phyloP scores from a whole-genome alignment of 1,140 invertebrate species.

The Argopecten irradians region DNA sequence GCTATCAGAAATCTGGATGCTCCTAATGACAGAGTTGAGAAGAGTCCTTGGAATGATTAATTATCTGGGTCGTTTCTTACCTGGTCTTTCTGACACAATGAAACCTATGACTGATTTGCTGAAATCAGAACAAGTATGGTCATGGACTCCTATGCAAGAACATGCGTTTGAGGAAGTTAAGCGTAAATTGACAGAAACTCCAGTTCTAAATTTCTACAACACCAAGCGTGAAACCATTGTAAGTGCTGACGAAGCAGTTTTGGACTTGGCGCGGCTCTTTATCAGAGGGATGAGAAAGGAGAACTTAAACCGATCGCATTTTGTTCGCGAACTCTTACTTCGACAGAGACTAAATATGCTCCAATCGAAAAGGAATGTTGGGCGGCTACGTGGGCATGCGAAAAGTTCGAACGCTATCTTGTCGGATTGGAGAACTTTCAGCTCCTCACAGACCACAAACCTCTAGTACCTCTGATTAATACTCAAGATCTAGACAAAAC shows the following conservation, averaged over 20 bases:
- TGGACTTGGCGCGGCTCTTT: slow-evolving; percentile 54
- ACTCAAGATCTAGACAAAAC: too few relatives aligned
- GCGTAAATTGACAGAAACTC: slow-evolving; percentile 27
- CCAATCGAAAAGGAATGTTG: slow-evolving; percentile 56
- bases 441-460: too few relatives aligned
- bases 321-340: slow-evolving; percentile 54
- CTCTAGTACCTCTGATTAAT: too few relatives aligned
- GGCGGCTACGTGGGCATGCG: not conserved
- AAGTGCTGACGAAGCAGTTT: slow-evolving; percentile 50
- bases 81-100: slow-evolving; percentile 32
- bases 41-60: slow-evolving; percentile 70
- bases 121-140: slow-evolving; percentile 37
- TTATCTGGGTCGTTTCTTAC: slow-evolving; percentile 44
- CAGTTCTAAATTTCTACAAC: slow-evolving; percentile 52
- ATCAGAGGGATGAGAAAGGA: slow-evolving; percentile 43
- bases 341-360: too few relatives aligned
- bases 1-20: slow-evolving; percentile 63
- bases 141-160: slow-evolving; percentile 39
- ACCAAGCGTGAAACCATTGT: slow-evolving; percentile 43
- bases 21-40: slow-evolving; percentile 73
- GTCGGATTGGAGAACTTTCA: not conserved
- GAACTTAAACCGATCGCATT: slow-evolving; percentile 51
- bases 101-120: slow-evolving; percentile 46
- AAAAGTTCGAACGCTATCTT: too few relatives aligned
- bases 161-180: slow-evolving; percentile 40